Evolutionary conservation across 2,888 invertebrate species (phyloP).

Genomic region (Polymixis lichenea): DNA sequence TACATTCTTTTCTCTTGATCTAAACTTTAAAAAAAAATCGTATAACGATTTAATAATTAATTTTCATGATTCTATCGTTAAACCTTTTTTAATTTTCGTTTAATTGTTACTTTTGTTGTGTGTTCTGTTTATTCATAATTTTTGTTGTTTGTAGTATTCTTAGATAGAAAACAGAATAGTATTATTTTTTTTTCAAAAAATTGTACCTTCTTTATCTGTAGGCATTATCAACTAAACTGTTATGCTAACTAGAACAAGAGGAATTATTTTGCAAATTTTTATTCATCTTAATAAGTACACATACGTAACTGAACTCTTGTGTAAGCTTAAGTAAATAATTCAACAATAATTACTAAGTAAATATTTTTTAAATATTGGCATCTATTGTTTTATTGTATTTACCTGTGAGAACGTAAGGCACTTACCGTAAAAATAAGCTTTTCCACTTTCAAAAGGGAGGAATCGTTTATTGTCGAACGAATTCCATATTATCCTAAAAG

Average conservation of each 20-base stretch:
- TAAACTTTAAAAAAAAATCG: too few relatives aligned
- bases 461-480: slow-evolving; percentile 38
- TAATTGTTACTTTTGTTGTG: neutral
- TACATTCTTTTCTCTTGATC: too few relatives aligned
- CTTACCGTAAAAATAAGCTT: slow-evolving; percentile 29
- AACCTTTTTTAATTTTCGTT: slow-evolving; percentile 1
- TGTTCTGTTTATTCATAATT: neutral
- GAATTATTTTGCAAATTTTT: neutral
- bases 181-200: slow-evolving; percentile 8
- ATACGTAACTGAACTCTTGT: neutral
- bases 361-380: slow-evolving; percentile 8
- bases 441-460: slow-evolving; percentile 3
- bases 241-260: neutral
- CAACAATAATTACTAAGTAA: neutral
- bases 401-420: neutral
- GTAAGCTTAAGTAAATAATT: slow-evolving; percentile 6
- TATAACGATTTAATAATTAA: too few relatives aligned
- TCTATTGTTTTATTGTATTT: neutral
- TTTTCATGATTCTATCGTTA: neutral
- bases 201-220: neutral
- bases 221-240: neutral
- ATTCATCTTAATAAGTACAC: neutral
- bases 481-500: slow-evolving; percentile 29
- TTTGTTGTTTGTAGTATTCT: slow-evolving; percentile 25
- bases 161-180: neutral